These are phyloP conservation scores for Conopomorpha cramerella DNA, from an alignment of 1,140 invertebrate genomes.

Conservation along the genomic window DNA sequence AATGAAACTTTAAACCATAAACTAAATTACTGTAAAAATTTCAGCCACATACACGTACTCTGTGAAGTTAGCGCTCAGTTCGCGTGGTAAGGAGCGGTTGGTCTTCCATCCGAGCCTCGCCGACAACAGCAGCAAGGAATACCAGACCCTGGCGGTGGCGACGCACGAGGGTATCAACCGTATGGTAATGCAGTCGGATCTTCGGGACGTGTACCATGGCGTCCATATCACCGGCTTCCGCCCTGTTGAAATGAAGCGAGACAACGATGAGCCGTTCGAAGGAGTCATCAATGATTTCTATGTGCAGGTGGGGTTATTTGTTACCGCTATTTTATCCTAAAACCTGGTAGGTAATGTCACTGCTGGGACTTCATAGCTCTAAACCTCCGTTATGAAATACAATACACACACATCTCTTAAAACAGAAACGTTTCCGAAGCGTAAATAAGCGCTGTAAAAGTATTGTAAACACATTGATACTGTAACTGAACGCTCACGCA, in stretches of 20 bases:
- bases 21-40: too few species aligned
- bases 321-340: slow-evolving; percentile 2
- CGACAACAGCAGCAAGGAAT: slow-evolving; percentile 65
- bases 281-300: slow-evolving; percentile 69
- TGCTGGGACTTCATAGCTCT: too few species aligned
- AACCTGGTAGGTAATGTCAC: too few species aligned
- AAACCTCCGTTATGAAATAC: slow-evolving; percentile 2
- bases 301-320: slow-evolving; percentile 62
- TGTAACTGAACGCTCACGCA: too few species aligned
- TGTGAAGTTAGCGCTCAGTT: slow-evolving; percentile 70
- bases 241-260: slow-evolving; percentile 39
- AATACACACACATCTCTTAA: not conserved
- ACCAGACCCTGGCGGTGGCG: slow-evolving; percentile 64
- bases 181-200: slow-evolving; percentile 84
- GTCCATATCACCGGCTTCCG: slow-evolving; percentile 72
- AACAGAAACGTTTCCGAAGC: too few species aligned
- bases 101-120: slow-evolving; percentile 61
- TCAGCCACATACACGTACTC: slow-evolving; percentile 85
- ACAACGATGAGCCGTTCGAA: slow-evolving; percentile 52
- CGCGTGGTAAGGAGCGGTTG: slow-evolving; percentile 67
- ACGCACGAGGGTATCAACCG: slow-evolving; percentile 79
- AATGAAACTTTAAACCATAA: too few species aligned
- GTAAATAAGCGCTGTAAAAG: too few species aligned
- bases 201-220: slow-evolving; percentile 80
- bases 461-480: too few species aligned